Evolutionary conservation across 2,888 invertebrate genomes (phyloP).

Genomic region (Oligia fasciuncula): DNA sequence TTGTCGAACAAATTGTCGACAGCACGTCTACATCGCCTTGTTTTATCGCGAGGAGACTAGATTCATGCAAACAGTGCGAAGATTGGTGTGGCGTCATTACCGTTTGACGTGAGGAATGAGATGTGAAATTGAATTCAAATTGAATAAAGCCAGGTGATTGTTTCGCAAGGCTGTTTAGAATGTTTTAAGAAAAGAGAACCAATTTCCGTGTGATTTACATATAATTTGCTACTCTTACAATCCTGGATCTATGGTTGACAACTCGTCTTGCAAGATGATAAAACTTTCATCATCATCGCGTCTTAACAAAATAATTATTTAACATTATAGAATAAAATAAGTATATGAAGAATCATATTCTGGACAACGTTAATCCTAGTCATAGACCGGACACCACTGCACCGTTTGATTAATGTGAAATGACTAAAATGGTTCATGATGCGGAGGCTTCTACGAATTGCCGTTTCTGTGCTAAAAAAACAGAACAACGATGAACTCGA

Average conservation of each 20-base stretch:
- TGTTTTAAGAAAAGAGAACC: neutral
- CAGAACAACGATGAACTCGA: conserved; percentile 6
- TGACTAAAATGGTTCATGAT: conserved; percentile 20
- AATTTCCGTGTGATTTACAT: conserved; percentile 15
- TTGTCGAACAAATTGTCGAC: conserved; percentile 55
- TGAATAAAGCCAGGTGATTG: conserved; percentile 31
- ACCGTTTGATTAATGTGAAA: conserved; percentile 28
- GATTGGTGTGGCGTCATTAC: conserved; percentile 45
- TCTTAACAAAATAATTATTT: neutral
- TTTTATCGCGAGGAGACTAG: conserved; percentile 42
- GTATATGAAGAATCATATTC: neutral
- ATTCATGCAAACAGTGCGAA: conserved; percentile 41
- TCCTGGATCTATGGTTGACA: neutral
- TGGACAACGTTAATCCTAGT: conserved; percentile 11
- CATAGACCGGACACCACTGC: conserved; percentile 11
- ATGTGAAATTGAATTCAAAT: conserved; percentile 52
- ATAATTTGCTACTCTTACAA: neutral
- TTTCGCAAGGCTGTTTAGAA: conserved; percentile 15
- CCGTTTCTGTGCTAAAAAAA: conserved; percentile 7
- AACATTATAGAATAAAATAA: neutral
- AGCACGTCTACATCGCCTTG: conserved; percentile 34
- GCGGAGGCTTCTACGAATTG: conserved; percentile 25
- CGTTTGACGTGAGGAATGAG: conserved; percentile 30
- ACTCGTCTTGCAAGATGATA: neutral
- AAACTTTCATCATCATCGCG: neutral